phyloP scores from a whole-genome alignment of 2,113 vertebrate species.

The Tetraodon nigroviridis region DNA sequence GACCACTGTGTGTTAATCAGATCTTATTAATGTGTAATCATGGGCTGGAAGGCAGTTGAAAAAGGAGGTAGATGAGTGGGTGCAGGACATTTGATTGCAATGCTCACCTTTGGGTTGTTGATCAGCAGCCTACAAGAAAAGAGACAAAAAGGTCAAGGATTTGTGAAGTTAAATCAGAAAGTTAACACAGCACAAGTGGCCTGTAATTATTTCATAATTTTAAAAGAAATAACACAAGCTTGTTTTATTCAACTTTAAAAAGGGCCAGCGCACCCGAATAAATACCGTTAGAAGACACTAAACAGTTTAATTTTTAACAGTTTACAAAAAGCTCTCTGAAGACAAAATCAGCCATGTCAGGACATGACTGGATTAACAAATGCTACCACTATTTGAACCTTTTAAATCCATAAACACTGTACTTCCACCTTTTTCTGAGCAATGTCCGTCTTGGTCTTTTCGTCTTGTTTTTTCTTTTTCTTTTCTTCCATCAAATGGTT shows the following conservation, averaged over 20 bases:
- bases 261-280: too few species aligned
- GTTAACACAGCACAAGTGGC: too few species aligned
- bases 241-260: too few species aligned
- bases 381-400: constrained; percentile 1
- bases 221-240: too few species aligned
- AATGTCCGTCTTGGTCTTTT: constrained; percentile 95
- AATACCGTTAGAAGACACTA: too few species aligned
- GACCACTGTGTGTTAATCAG: constrained; percentile 41
- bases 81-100: constrained; percentile 20
- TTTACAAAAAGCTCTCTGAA: too few species aligned
- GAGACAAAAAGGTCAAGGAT: constrained; percentile 16
- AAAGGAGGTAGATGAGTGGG: constrained; percentile 12
- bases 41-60: constrained; percentile 7
- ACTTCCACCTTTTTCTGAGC: constrained; percentile 89
- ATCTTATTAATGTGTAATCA: constrained; percentile 34
- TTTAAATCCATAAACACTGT: not conserved
- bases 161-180: too few species aligned
- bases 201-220: too few species aligned
- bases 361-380: too few species aligned
- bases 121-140: constrained; percentile 84
- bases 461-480: constrained; percentile 99
- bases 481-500: constrained; percentile 99
- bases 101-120: constrained; percentile 97
- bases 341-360: too few species aligned
- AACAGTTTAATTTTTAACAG: too few species aligned